Percentiles rank a stretch among this genome's conserved stretches.
Evolutionary conservation across 2,113 vertebrate genomes (phyloP).

Genomic region (Leiothrix lutea): DNA sequence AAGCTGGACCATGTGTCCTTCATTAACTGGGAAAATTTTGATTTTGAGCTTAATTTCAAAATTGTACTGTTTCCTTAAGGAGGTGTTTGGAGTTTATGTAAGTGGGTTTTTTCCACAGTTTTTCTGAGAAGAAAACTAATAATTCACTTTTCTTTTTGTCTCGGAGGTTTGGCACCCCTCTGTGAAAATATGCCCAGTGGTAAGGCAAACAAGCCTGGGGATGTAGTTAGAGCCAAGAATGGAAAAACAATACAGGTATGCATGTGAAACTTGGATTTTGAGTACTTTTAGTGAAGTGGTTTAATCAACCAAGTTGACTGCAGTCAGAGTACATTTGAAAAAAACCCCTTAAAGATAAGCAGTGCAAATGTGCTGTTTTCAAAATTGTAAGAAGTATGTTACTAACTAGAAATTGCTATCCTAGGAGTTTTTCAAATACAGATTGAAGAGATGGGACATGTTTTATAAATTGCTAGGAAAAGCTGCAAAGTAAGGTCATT

Average conservation of each 20-base stretch:
- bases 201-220: slow-evolving; percentile 93
- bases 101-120: not conserved
- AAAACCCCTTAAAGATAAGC: not conserved
- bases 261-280: not conserved
- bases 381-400: not conserved
- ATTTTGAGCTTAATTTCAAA: not conserved
- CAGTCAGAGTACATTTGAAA: not conserved
- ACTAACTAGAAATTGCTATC: not conserved
- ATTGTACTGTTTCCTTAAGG: not conserved
- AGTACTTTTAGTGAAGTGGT: not conserved
- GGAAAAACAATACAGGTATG: slow-evolving; percentile 98
- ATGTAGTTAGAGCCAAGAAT: slow-evolving; percentile 90
- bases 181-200: slow-evolving; percentile 99
- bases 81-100: not conserved
- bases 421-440: not conserved
- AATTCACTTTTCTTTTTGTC: not conserved
- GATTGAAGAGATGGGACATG: not conserved
- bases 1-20: not conserved
- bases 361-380: not conserved
- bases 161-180: slow-evolving; percentile 87
- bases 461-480: not conserved
- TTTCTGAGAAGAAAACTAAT: not conserved
- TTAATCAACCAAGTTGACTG: not conserved
- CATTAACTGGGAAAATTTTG: not conserved
- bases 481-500: not conserved